Conservation (phyloP, 2,113 vertebrate species). For the Embiotoca jacksoni region DNA sequence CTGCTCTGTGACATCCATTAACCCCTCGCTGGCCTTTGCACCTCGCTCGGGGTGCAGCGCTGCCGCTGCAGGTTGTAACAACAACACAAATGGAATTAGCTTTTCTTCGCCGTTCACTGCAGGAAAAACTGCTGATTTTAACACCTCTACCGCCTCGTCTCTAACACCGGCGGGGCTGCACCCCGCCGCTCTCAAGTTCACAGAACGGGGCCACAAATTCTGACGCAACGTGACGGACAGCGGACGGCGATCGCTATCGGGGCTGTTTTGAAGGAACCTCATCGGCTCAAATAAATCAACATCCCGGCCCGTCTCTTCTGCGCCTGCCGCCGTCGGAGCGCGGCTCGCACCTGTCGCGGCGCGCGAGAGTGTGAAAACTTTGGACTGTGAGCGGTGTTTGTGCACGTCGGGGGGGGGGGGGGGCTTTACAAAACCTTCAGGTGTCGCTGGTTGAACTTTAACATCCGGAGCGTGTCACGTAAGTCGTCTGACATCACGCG, state of each 20-base stretch:
- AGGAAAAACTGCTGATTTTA: no score
- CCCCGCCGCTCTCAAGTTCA: no score
- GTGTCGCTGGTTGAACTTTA: no score
- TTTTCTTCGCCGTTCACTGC: neutral
- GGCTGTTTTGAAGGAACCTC: neutral
- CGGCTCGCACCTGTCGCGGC: neutral
- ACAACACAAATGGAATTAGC: constrained; percentile 8
- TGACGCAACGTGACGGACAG: neutral
- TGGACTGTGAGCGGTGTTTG: neutral
- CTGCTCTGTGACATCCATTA: constrained; percentile 12
- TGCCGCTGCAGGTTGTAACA: no score
- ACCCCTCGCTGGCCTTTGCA: constrained; percentile 1
- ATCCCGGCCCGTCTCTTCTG: no score
- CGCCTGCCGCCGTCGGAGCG: neutral
- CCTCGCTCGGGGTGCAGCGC: neutral
- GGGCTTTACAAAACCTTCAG: no score
- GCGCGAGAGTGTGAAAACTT: neutral
- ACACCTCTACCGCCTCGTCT: no score
- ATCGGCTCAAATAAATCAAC: neutral
- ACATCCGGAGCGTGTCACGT: no score
- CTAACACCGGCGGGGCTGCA: no score
- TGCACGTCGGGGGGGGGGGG: neutral
- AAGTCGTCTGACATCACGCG: no score
- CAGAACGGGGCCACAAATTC: no score
- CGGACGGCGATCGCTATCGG: neutral